These are phyloP conservation scores for Dicyrtoma fusca DNA, from an alignment of 2,888 invertebrate species.

Conservation along the genomic window DNA sequence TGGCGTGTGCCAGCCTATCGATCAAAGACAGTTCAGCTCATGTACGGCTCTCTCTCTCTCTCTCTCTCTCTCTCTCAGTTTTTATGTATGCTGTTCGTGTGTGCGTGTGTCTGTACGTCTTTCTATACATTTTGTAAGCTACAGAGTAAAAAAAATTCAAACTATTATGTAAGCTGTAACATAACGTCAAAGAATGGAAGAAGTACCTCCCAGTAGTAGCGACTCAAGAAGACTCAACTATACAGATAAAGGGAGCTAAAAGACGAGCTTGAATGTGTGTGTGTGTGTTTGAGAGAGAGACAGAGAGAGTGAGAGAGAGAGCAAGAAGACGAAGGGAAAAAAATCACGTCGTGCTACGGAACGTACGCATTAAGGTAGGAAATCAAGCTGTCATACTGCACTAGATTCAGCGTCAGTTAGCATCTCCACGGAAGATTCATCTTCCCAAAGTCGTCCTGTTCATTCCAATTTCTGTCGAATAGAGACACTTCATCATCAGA, in stretches of 20 bases:
- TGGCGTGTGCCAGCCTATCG: constrained; percentile 26
- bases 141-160: not conserved
- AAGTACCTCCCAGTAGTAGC: constrained; percentile 2
- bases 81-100: not conserved
- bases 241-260: not conserved
- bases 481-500: constrained; percentile 32
- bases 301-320: not conserved
- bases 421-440: constrained; percentile 48
- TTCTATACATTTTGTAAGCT: not conserved
- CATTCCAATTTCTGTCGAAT: constrained; percentile 29
- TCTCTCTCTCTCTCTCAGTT: not conserved
- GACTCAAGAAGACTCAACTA: not conserved
- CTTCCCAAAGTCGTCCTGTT: constrained; percentile 36
- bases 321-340: constrained; percentile 20
- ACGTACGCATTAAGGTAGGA: constrained; percentile 44
- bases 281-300: constrained; percentile 1
- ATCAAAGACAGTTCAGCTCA: constrained; percentile 27
- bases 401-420: constrained; percentile 50
- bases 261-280: not conserved
- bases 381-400: constrained; percentile 52
- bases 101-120: not conserved
- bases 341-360: constrained; percentile 23
- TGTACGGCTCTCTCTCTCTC: constrained; percentile 1
- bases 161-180: constrained; percentile 3
- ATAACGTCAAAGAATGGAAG: not conserved